Evolutionary conservation across 2,797 vertebrate genomes (phyloP).

Genomic region (Artibeus lituratus): DNA sequence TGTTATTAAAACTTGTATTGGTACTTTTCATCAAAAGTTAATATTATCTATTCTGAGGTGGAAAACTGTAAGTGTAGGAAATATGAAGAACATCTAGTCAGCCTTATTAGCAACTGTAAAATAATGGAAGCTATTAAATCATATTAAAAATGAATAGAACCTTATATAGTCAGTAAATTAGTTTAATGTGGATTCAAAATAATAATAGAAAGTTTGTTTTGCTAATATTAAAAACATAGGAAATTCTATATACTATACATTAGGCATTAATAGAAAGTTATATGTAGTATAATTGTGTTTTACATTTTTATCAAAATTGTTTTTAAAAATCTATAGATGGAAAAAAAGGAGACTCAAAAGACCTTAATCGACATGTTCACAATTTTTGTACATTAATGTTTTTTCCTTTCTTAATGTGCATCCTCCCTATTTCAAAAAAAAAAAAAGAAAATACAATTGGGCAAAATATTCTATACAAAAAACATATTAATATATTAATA

Average conservation of each 20-base stretch:
- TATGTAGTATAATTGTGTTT: neutral
- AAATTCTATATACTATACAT: neutral
- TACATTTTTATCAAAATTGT: neutral
- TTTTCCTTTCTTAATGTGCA: neutral
- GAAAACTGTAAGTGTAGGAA: neutral
- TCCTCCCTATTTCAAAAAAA: slow-evolving; percentile 14
- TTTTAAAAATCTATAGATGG: neutral
- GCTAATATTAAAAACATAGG: neutral
- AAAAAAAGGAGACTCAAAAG: neutral
- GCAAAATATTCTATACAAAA: neutral
- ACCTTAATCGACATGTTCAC: neutral
- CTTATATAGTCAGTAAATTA: neutral
- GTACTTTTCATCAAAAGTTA: neutral
- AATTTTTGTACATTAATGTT: neutral
- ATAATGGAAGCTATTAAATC: neutral
- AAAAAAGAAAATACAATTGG: neutral
- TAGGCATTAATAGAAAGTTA: neutral
- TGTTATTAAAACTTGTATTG: neutral
- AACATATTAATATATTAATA: neutral
- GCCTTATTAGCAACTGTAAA: neutral
- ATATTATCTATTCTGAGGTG: neutral
- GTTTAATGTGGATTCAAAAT: neutral
- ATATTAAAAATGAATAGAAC: neutral
- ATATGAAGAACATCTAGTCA: neutral
- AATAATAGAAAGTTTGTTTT: neutral